Evolutionary conservation across 2,113 vertebrate species (phyloP), one percentile per base, ranked within the genome.

Genomic region (Leptocoma aspasia): DNA sequence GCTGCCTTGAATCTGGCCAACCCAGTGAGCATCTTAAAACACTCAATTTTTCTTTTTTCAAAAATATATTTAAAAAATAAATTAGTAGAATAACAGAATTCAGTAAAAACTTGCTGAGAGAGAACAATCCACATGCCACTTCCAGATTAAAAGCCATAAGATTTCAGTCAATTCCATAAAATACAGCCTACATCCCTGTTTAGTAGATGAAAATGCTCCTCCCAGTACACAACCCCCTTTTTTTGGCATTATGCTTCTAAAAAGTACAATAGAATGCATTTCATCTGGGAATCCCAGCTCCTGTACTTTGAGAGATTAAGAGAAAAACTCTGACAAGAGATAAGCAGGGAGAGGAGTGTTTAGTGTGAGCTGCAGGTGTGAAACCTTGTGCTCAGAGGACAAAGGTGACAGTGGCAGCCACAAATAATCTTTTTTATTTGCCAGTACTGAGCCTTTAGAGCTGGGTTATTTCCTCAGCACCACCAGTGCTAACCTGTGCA

Each of bases 91-190:
- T 7, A 35, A 31, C 6, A 70, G 8, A 60, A 52, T 37, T 47
- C 5, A 73, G 6, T 35, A 33, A 78, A 61, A 78, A 10, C 21
- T 6, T 39, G n/a, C 28, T 19, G 30, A 31, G 39, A 66, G 12
- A 71, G 18, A 47, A 80, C 13, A 59, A 73, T 5, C 20, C 30
- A 52, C 30, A 30, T 15, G 23, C 31, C 44, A 37, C 6, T 12
- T 31, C 30, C 60, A 70, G 56, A 42, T 44, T 26, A 42, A 78
- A 85, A 77, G 2, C 5, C 0, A 0, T 3, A 7, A 41, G 1
- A 50, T 28, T 37, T 53, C 47, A 78, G 42, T 39, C 53, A 66
- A 22, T 23, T 44, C 27, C 31, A 31, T 12, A 37, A 52, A 77
- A 53, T 1, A 49, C 10, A 66, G 33, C 6, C 35, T 1, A 23